Conservation (phyloP, 2,113 vertebrate genomes). For the Ondatra zibethicus region DNA sequence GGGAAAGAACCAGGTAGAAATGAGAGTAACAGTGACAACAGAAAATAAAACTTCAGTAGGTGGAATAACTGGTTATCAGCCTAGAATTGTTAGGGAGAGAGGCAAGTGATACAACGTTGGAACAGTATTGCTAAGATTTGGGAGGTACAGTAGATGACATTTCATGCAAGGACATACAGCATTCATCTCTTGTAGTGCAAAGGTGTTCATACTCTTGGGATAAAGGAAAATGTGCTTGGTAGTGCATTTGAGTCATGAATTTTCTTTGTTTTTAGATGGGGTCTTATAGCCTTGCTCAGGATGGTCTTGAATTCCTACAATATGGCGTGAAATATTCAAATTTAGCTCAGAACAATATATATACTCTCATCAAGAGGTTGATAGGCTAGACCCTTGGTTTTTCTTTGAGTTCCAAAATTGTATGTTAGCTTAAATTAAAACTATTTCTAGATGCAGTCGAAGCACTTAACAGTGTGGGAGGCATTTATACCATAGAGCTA, state of each 20-base stretch:
- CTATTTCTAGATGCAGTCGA: background rate
- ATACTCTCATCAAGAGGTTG: background rate
- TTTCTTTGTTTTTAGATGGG: background rate
- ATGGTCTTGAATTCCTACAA: background rate
- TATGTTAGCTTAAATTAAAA: constrained; percentile 33
- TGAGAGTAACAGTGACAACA: background rate
- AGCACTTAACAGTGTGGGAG: background rate
- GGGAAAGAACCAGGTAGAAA: background rate
- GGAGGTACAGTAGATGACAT: background rate
- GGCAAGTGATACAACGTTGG: too few relatives aligned
- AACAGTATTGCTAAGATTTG: background rate
- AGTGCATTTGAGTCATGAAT: background rate
- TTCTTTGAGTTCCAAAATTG: constrained; percentile 31
- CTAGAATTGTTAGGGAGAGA: background rate
- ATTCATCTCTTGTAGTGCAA: background rate
- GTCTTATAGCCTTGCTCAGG: background rate
- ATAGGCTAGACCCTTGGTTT: background rate
- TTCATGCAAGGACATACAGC: background rate
- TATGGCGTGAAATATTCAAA: background rate
- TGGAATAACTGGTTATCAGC: background rate
- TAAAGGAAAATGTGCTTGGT: background rate
- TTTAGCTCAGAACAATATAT: background rate
- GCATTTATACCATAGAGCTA: constrained; percentile 4
- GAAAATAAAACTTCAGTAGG: background rate
- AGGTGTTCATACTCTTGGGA: too few relatives aligned